Percentiles rank a stretch among this genome's conserved stretches.
phyloP scores from a whole-genome alignment of 2,888 invertebrate species.

The Choristoneura rosaceana region DNA sequence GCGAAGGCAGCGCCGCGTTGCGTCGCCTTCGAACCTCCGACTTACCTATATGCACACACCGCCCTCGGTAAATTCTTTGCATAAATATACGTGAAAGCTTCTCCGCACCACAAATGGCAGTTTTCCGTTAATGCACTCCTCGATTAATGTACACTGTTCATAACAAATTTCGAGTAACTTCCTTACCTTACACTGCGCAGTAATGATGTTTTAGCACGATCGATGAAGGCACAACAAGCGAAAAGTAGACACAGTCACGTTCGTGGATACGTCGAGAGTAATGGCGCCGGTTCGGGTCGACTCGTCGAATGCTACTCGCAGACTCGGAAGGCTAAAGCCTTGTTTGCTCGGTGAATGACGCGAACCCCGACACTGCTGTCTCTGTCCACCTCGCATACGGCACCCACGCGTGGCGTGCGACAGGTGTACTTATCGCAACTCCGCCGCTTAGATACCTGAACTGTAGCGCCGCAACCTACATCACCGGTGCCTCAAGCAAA shows the following conservation, averaged over 20 bases:
- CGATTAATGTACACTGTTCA: conserved; percentile 68
- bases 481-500: conserved; percentile 74
- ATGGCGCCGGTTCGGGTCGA: conserved; percentile 79
- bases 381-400: conserved; percentile 50
- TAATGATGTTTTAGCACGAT: conserved; percentile 80
- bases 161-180: conserved; percentile 68
- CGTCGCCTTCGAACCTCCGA: conserved; percentile 73
- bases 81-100: conserved; percentile 83
- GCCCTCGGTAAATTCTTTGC: conserved; percentile 84
- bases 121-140: conserved; percentile 68
- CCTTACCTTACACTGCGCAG: conserved; percentile 84
- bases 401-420: conserved; percentile 55
- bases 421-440: conserved; percentile 49
- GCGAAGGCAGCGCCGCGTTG: conserved; percentile 75
- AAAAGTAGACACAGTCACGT: conserved; percentile 81
- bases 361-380: conserved; percentile 62
- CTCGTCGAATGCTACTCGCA: conserved; percentile 74
- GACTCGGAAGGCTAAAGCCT: conserved; percentile 80
- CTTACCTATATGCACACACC: conserved; percentile 75
- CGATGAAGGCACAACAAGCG: conserved; percentile 77
- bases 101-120: conserved; percentile 57
- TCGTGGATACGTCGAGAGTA: conserved; percentile 80
- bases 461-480: conserved; percentile 78
- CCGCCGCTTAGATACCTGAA: conserved; percentile 63
- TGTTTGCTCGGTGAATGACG: conserved; percentile 77